Percentiles rank a stretch among this genome's conserved stretches.
Evolutionary conservation across 2,797 vertebrate genomes (phyloP).

Genomic region (Neosilurus mollespiculum): DNA sequence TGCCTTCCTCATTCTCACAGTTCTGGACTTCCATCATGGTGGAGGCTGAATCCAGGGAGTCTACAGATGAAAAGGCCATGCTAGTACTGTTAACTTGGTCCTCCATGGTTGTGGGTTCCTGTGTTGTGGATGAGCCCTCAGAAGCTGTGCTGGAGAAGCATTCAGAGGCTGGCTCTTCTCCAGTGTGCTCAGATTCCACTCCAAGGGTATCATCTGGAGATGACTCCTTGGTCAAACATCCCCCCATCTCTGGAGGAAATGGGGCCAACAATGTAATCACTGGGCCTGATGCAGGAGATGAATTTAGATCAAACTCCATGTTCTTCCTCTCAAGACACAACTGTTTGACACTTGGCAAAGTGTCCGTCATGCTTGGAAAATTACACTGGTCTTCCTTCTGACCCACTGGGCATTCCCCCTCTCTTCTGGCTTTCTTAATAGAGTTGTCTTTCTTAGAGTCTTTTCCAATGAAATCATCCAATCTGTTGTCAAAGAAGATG

Average conservation of each 20-base stretch:
- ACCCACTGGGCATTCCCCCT: slow-evolving; percentile 52
- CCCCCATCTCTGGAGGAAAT: slow-evolving; percentile 77
- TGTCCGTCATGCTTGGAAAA: slow-evolving; percentile 57
- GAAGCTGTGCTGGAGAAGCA: slow-evolving; percentile 65
- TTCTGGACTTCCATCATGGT: slow-evolving; percentile 64
- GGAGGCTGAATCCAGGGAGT: slow-evolving; percentile 65
- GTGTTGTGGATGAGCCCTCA: slow-evolving; percentile 62
- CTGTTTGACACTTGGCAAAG: slow-evolving; percentile 45
- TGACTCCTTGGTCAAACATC: slow-evolving; percentile 79
- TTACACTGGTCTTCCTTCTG: slow-evolving; percentile 41
- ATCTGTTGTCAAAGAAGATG: slow-evolving; percentile 63
- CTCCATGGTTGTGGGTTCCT: slow-evolving; percentile 61
- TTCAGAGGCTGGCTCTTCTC: slow-evolving; percentile 71
- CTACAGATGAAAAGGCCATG: slow-evolving; percentile 62
- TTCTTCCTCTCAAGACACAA: slow-evolving; percentile 38
- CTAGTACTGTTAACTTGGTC: slow-evolving; percentile 60
- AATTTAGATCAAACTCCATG: slow-evolving; percentile 42
- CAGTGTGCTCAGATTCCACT: slow-evolving; percentile 73
- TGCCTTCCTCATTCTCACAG: slow-evolving; percentile 83
- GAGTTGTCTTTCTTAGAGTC: slow-evolving; percentile 52
- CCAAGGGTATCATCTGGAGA: slow-evolving; percentile 75
- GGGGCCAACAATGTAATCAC: slow-evolving; percentile 74
- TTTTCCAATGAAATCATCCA: slow-evolving; percentile 43
- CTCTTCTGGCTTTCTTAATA: slow-evolving; percentile 35
- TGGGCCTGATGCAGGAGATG: slow-evolving; percentile 57